These are phyloP conservation scores for Engystomops pustulosus DNA, from an alignment of 2,113 vertebrate species.

Conservation along the genomic window DNA sequence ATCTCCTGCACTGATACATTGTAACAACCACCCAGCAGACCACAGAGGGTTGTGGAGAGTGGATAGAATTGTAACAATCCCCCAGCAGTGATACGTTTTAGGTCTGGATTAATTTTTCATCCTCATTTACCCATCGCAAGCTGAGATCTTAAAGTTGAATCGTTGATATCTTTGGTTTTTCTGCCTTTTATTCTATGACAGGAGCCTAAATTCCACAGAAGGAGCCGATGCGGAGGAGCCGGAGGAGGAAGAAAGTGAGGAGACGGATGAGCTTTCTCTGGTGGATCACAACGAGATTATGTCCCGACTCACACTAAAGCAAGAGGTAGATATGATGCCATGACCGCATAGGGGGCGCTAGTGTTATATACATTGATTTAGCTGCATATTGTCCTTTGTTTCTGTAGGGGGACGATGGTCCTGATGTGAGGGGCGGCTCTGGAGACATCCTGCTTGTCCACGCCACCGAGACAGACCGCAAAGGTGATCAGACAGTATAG, in stretches of 20 bases:
- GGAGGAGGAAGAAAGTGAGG: slow-evolving; percentile 79
- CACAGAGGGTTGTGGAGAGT: neutral
- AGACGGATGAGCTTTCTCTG: slow-evolving; percentile 94
- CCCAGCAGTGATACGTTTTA: neutral
- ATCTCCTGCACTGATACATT: neutral
- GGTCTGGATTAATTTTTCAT: no score
- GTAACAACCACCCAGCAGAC: neutral
- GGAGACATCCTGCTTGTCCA: slow-evolving; percentile 95
- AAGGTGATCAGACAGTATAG: slow-evolving; percentile 80
- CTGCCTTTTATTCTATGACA: slow-evolving; percentile 53
- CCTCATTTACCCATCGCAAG: neutral
- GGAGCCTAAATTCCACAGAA: slow-evolving; percentile 82
- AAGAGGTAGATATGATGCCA: slow-evolving; percentile 78
- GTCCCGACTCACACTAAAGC: slow-evolving; percentile 90
- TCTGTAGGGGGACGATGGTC: slow-evolving; percentile 90
- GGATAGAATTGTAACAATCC: neutral
- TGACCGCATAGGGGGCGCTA: neutral
- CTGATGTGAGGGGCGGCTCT: slow-evolving; percentile 94
- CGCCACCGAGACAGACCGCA: slow-evolving; percentile 95
- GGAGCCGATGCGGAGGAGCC: slow-evolving; percentile 76
- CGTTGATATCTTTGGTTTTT: neutral
- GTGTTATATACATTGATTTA: neutral
- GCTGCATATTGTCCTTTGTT: slow-evolving; percentile 20
- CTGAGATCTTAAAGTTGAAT: neutral
- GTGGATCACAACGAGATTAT: slow-evolving; percentile 96